Conservation (phyloP, 2,113 vertebrate genomes). For the Rynchops niger region DNA sequence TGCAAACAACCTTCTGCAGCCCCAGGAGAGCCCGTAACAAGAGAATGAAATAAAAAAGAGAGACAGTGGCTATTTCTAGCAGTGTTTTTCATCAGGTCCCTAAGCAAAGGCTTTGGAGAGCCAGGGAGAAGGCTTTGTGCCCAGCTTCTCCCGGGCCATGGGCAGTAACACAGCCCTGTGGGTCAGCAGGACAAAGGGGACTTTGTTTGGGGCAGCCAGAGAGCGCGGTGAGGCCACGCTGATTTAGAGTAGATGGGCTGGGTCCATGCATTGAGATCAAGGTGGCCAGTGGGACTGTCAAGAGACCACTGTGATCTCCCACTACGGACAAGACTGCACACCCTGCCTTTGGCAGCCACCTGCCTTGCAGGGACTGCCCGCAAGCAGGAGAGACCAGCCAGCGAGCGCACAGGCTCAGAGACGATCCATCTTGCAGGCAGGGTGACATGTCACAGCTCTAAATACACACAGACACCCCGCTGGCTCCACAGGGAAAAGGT, state of each 20-base stretch:
- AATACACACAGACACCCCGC: background rate
- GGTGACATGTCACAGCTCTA: background rate
- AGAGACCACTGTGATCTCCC: background rate
- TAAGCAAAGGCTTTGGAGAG: background rate
- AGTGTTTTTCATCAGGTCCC: constrained; percentile 5
- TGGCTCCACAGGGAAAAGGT: background rate
- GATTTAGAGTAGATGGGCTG: background rate
- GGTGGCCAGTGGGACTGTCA: background rate
- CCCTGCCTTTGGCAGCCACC: background rate
- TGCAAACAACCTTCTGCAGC: background rate
- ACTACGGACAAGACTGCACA: background rate
- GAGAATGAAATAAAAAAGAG: constrained; percentile 34
- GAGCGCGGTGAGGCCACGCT: background rate
- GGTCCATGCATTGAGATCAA: background rate
- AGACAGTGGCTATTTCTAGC: constrained; percentile 47
- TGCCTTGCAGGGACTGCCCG: background rate
- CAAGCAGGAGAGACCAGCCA: background rate
- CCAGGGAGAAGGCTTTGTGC: background rate
- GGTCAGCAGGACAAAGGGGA: background rate
- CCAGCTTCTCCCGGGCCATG: background rate
- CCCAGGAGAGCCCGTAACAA: background rate
- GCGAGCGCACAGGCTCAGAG: accelerated
- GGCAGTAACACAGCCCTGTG: background rate
- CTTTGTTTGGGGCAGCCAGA: background rate
- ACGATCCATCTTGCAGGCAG: accelerated